Percentiles rank a stretch among this genome's conserved stretches.
Evolutionary conservation across 2,888 invertebrate species (phyloP).

Genomic region (Phalera bucephala): DNA sequence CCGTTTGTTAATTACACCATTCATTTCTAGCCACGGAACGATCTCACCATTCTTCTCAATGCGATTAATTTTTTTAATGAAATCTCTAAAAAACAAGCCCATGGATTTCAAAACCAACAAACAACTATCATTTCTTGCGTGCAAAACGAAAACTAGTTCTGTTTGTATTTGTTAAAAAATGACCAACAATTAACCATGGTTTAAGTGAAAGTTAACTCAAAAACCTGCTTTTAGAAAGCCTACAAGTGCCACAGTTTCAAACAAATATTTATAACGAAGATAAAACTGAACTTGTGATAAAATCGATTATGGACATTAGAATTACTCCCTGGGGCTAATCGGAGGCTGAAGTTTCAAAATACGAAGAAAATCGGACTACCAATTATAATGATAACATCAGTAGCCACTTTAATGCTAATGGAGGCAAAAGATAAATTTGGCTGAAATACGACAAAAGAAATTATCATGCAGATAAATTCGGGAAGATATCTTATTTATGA

Average conservation of each 20-base stretch:
- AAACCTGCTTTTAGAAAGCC: neutral
- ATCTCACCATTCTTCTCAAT: neutral
- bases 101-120: neutral
- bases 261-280: conserved; percentile 13
- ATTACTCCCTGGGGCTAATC: conserved; percentile 43
- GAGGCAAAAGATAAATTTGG: conserved; percentile 33
- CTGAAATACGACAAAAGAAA: conserved; percentile 23
- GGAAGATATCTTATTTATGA: too few species aligned
- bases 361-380: conserved; percentile 51
- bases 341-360: conserved; percentile 47
- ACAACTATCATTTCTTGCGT: conserved; percentile 1
- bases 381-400: conserved; percentile 62
- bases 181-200: neutral
- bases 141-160: neutral
- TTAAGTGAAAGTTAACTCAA: neutral
- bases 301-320: conserved; percentile 34
- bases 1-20: neutral
- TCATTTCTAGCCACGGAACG: neutral
- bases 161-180: neutral
- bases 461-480: too few species aligned
- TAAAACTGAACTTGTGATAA: conserved; percentile 24
- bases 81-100: neutral
- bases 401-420: conserved; percentile 42
- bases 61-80: neutral
- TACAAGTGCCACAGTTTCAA: neutral